A percentile compares a stretch with the other conserved stretches of the same genome.
Evolutionary conservation across 2,888 invertebrate species (phyloP).

Genomic region (Parnassius glacialis): DNA sequence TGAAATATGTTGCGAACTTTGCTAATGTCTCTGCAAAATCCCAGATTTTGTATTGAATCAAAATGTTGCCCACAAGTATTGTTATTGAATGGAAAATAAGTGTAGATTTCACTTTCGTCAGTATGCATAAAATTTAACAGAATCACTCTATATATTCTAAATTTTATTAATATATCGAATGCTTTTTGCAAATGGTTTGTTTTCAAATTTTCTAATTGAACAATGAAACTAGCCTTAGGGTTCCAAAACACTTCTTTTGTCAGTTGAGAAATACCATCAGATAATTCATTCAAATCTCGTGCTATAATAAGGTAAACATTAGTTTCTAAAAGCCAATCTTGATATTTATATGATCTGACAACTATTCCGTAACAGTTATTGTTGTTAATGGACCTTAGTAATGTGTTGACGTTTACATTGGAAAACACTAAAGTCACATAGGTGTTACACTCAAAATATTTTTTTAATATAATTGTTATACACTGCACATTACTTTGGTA

Average conservation of each 20-base stretch:
- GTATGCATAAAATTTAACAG: conserved; percentile 43
- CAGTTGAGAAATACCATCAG: conserved; percentile 36
- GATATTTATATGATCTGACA: conserved; percentile 22
- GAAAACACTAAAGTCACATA: conserved; percentile 39
- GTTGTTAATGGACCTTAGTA: conserved; percentile 36
- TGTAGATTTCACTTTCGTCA: too few species aligned
- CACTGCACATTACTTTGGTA: conserved; percentile 35
- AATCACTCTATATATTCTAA: conserved; percentile 45
- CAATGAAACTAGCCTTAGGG: conserved; percentile 49
- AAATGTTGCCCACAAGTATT: too few species aligned
- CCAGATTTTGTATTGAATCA: too few species aligned
- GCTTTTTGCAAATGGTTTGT: conserved; percentile 28
- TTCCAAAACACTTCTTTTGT: conserved; percentile 49
- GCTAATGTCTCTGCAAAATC: too few species aligned
- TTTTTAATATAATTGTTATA: conserved; percentile 25
- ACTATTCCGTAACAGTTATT: conserved; percentile 40
- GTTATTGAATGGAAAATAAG: too few species aligned
- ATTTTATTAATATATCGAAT: conserved; percentile 38
- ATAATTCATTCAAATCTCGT: conserved; percentile 37
- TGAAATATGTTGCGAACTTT: too few species aligned
- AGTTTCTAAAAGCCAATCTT: conserved; percentile 39
- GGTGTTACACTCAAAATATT: conserved; percentile 22
- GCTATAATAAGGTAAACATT: conserved; percentile 47
- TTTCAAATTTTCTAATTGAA: conserved; percentile 27
- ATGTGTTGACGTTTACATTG: conserved; percentile 30